A percentile compares a stretch with the other conserved stretches of the same genome.
Conservation (phyloP, 2,797 vertebrate species). For the Molothrus aeneus region DNA sequence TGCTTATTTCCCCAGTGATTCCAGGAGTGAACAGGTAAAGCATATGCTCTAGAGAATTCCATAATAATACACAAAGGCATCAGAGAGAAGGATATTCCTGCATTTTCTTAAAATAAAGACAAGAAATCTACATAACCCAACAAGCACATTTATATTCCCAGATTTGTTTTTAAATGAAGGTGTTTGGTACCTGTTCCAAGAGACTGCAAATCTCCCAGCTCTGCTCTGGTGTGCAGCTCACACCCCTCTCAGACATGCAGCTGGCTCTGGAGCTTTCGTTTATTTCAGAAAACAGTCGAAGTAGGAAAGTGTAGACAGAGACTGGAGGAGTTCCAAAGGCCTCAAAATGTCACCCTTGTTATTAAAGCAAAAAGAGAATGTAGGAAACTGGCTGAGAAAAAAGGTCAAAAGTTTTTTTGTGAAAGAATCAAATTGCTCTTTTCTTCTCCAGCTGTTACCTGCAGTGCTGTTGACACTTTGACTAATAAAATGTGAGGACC, state of each 20-base stretch:
- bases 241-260: neutral
- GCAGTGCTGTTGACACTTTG: neutral
- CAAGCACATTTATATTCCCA: fast-evolving
- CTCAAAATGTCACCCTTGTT: constrained; percentile 32
- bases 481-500: neutral
- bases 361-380: constrained; percentile 11
- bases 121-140: neutral
- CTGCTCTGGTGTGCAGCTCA: neutral
- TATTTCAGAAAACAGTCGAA: neutral
- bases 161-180: neutral
- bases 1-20: neutral
- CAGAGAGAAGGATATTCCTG: neutral
- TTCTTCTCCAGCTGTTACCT: neutral
- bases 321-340: constrained; percentile 21
- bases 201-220: neutral
- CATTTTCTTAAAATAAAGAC: neutral
- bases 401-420: neutral
- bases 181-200: neutral
- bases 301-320: neutral
- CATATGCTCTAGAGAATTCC: neutral
- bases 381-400: neutral
- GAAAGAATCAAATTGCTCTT: neutral
- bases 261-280: neutral
- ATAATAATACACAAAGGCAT: neutral
- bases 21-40: neutral